These are phyloP conservation scores for Chymomyza caudatula DNA, from an alignment of 2,888 invertebrate species.

Conservation along the genomic window DNA sequence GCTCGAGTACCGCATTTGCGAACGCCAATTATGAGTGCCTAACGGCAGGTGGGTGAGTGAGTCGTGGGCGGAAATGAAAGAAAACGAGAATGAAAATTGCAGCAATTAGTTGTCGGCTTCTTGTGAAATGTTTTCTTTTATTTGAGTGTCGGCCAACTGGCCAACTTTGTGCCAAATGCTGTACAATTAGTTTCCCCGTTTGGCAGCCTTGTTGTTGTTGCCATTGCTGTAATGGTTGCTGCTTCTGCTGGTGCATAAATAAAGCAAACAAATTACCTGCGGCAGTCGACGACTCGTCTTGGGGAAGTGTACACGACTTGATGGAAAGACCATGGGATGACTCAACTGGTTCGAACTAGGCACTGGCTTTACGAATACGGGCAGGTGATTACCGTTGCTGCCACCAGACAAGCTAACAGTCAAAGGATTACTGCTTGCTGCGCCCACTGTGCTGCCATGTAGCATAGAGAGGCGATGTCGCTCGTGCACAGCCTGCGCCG, in stretches of 20 bases:
- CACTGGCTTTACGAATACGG: conserved; percentile 69
- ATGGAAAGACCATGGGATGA: conserved; percentile 78
- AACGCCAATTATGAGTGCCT: conserved; percentile 95
- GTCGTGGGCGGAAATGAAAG: conserved; percentile 11
- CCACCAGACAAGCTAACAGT: neutral
- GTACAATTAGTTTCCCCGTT: conserved; percentile 2
- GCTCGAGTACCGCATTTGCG: conserved; percentile 98
- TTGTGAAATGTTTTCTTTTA: neutral
- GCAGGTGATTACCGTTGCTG: conserved; percentile 64
- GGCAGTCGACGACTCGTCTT: conserved; percentile 83
- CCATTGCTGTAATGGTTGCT: neutral
- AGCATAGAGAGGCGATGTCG: conserved; percentile 78
- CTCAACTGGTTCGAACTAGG: conserved; percentile 74
- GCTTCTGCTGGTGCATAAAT: neutral
- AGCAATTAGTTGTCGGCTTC: conserved; percentile 52
- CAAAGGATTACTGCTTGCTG: conserved; percentile 1
- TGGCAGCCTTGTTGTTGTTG: neutral
- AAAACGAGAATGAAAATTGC: conserved; percentile 45
- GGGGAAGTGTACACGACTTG: conserved; percentile 81
- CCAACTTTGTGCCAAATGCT: neutral
- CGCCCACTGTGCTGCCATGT: conserved; percentile 11
- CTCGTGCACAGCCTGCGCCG: conserved; percentile 82
- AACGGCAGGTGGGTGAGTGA: conserved; percentile 41
- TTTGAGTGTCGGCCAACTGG: neutral
- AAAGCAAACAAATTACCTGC: conserved; percentile 76